Evolutionary conservation across 2,113 vertebrate genomes (phyloP), one percentile per base, ranked within the genome.

Genomic region (Herpetotheres cachinnans): DNA sequence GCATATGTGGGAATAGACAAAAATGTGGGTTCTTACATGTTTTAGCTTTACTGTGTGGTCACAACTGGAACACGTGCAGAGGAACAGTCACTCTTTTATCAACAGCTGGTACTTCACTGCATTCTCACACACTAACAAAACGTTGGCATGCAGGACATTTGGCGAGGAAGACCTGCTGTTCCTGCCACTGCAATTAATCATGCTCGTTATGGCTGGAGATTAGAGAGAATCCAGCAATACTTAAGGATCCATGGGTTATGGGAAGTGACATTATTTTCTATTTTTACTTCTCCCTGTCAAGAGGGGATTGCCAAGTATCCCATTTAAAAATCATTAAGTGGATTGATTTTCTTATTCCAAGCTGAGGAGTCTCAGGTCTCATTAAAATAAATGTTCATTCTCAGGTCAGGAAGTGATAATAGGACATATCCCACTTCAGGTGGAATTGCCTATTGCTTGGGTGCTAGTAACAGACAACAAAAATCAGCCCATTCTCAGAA

Each of bases 141-240:
- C 0, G 0, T 54, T 96, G 81, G n/a, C 74, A 54, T 61, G 34
- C 34, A 44, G 52, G 38, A 96, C 66, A 36, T 90, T 70, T 54
- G 29, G 76, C 94, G 88, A 97, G 47, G 71, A 92, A 77, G 82
- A 82, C 62, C 74, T 92, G 73, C 82, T 90, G 90, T 93, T 90
- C 54, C 49, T 76, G 16, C 36, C 79, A 70, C 54, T 77, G 74
- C 47, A 80, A 80, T 95, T 90, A 94, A 90, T 95, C 71, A 90
- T 40, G 8, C 11, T 86, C 12, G 8, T 72, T 69, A 82, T 38
- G 27, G 38, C 26, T 88, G 54, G 26, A 90, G 52, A 80, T 88
- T 80, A 92, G 66, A 90, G 34, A 71, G 10, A 85, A 73, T 80
- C 11, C 79, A 90, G 30, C 54, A 90, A 77, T 82, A 58, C 26